Conservation (phyloP, 2,113 vertebrate species). For the Cephalopterus ornatus region DNA sequence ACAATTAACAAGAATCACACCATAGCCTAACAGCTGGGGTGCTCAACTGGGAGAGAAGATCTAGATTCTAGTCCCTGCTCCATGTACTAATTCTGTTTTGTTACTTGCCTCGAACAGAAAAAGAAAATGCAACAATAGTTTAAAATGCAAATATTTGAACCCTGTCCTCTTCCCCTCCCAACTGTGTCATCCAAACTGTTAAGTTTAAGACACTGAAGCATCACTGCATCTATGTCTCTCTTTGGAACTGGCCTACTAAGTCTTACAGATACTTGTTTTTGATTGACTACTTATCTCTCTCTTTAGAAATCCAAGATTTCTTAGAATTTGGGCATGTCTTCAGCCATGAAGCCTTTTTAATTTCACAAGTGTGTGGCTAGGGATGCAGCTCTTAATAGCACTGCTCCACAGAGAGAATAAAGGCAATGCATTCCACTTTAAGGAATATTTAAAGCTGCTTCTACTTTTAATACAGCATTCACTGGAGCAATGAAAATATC, state of each 20-base stretch:
- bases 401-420: background rate
- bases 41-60: background rate
- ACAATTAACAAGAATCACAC: background rate
- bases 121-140: background rate
- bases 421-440: background rate
- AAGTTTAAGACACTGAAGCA: background rate
- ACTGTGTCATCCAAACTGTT: background rate
- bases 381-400: background rate
- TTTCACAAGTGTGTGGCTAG: background rate
- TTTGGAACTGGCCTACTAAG: background rate
- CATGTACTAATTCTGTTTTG: background rate
- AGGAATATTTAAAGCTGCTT: background rate
- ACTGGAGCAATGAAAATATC: background rate
- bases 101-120: background rate
- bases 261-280: background rate
- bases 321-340: background rate
- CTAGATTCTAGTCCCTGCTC: background rate
- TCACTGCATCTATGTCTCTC: background rate
- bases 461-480: constrained; percentile 7
- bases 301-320: background rate
- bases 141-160: background rate
- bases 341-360: background rate
- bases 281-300: background rate
- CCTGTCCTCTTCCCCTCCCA: background rate
- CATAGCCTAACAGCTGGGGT: background rate